Conservation (phyloP, 2,797 vertebrate species). For the Danio jaintianensis region DNA sequence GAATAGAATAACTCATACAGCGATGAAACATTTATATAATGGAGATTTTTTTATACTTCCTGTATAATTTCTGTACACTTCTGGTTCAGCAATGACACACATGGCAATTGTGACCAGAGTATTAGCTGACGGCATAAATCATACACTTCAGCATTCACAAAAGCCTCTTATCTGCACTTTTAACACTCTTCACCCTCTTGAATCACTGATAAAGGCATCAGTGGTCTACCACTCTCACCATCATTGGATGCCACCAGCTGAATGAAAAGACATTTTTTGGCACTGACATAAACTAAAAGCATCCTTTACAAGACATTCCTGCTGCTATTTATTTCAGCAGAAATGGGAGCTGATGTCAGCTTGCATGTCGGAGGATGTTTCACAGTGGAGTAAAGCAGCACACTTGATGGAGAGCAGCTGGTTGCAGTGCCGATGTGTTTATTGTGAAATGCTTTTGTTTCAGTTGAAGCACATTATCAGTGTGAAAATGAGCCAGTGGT, state of each 20-base stretch:
- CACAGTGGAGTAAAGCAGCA: not conserved
- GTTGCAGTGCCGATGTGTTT: not conserved
- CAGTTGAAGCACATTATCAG: conserved; percentile 9
- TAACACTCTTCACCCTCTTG: conserved; percentile 27
- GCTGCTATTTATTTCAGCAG: not conserved
- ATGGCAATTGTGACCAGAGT: not conserved
- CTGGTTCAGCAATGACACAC: not conserved
- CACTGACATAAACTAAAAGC: conserved; percentile 34
- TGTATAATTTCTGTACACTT: not conserved
- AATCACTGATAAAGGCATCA: conserved; percentile 17
- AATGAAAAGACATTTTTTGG: conserved; percentile 31
- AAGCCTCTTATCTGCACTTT: conserved; percentile 38
- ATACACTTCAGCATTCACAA: conserved; percentile 15
- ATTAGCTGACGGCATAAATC: conserved; percentile 21
- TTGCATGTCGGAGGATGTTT: conserved; percentile 7
- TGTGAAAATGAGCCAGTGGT: not conserved
- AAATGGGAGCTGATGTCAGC: not conserved
- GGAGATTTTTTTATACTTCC: no score
- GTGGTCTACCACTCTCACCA: conserved; percentile 22
- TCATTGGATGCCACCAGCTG: not conserved
- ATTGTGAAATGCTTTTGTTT: not conserved
- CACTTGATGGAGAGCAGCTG: conserved; percentile 13
- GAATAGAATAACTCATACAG: no score
- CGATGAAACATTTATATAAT: no score
- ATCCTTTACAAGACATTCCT: not conserved